Conservation (phyloP, 2,797 vertebrate species). For the Pogonophryne albipinna region DNA sequence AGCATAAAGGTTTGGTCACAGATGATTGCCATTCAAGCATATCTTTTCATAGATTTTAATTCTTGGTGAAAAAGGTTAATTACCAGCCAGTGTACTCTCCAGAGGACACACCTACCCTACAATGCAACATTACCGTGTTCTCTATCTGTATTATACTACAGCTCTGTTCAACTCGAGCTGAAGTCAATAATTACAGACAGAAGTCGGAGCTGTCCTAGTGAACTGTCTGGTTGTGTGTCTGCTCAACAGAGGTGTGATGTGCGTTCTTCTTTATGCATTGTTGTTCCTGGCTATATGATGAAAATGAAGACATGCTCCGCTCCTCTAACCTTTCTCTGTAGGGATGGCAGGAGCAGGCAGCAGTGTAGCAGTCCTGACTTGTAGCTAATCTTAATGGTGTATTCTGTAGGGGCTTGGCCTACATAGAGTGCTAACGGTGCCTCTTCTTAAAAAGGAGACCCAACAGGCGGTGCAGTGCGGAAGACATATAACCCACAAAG, state of each 20-base stretch:
- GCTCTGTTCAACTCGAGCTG: constrained; percentile 39
- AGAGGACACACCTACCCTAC: constrained; percentile 4
- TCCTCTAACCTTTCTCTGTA: constrained; percentile 61
- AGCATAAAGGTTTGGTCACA: constrained; percentile 48
- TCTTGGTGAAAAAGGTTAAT: constrained; percentile 53
- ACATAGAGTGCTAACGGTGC: constrained; percentile 73
- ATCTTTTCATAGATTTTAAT: constrained; percentile 29
- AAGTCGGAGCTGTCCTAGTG: constrained; percentile 8
- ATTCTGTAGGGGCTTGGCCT: constrained; percentile 84
- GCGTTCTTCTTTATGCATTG: constrained; percentile 22
- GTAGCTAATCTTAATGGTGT: constrained; percentile 79
- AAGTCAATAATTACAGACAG: constrained; percentile 55
- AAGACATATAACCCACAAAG: constrained; percentile 59
- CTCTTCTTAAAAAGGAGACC: constrained; percentile 74
- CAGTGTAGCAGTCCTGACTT: constrained; percentile 57
- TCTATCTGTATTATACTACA: constrained; percentile 26
- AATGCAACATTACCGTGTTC: not conserved
- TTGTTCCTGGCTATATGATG: constrained; percentile 31
- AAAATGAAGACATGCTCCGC: constrained; percentile 39
- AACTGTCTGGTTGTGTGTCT: constrained; percentile 34
- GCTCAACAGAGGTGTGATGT: constrained; percentile 41
- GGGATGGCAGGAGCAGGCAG: constrained; percentile 54
- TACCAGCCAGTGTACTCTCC: constrained; percentile 25
- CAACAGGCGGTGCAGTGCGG: constrained; percentile 62
- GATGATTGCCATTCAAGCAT: constrained; percentile 48